These are phyloP conservation scores for Pholis gunnellus DNA, from an alignment of 2,113 vertebrate genomes.

Conservation along the genomic window DNA sequence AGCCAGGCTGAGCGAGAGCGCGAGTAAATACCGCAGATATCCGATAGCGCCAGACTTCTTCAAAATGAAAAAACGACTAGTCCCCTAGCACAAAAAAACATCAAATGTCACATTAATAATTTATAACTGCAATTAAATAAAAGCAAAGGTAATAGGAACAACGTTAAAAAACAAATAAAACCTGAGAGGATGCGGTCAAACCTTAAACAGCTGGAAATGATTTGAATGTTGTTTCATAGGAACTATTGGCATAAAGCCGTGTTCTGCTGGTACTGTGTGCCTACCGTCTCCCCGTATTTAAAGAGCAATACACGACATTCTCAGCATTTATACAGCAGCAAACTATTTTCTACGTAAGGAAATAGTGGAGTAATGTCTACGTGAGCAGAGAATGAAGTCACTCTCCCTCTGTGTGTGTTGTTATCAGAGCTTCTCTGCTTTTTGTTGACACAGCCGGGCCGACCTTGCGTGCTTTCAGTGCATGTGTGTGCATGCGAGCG, in stretches of 20 bases:
- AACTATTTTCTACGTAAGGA: background rate
- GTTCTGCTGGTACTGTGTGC: background rate
- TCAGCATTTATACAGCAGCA: background rate
- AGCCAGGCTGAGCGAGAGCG: background rate
- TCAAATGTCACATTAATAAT: background rate
- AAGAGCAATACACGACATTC: background rate
- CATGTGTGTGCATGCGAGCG: background rate
- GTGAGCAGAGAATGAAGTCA: background rate
- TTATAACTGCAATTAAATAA: background rate
- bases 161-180: background rate
- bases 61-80: background rate
- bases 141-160: background rate
- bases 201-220: background rate
- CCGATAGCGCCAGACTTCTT: background rate
- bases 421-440: background rate
- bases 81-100: background rate
- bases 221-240: background rate
- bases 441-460: background rate
- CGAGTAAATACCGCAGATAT: background rate
- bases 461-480: background rate
- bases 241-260: background rate
- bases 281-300: background rate
- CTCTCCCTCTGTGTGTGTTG: background rate
- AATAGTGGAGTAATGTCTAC: background rate
- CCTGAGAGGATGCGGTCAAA: slow-evolving; percentile 21